These are phyloP conservation scores for Oedothorax gibbosus DNA, from an alignment of 1,140 invertebrate genomes.

Conservation along the genomic window DNA sequence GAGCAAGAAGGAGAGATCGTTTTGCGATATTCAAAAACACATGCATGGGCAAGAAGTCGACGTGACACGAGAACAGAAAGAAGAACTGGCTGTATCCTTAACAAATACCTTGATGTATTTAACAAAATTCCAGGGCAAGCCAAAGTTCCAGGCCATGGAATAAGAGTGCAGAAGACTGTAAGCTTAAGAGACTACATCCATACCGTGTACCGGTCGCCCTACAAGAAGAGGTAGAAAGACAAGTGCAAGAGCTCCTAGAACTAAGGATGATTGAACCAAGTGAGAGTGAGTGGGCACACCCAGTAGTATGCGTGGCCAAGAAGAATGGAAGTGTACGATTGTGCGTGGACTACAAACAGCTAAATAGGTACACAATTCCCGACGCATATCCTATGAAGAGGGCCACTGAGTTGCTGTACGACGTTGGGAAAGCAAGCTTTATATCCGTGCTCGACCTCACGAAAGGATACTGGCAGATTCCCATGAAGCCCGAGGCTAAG, in stretches of 20 bases:
- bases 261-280: background rate
- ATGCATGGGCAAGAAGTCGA: background rate
- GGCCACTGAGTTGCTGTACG: background rate
- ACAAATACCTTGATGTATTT: background rate
- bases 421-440: background rate
- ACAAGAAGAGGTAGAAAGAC: background rate
- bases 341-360: slow-evolving; percentile 62
- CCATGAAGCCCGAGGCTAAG: background rate
- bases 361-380: slow-evolving; percentile 62
- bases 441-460: background rate
- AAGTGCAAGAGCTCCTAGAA: background rate
- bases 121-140: background rate
- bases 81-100: background rate
- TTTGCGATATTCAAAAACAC: background rate
- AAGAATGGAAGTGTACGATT: slow-evolving; percentile 57
- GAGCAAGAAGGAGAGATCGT: too few relatives aligned
- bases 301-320: slow-evolving; percentile 3
- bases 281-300: background rate
- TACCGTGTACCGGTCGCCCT: background rate
- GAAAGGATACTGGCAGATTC: background rate
- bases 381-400: slow-evolving; percentile 63
- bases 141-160: background rate
- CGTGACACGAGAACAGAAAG: background rate
- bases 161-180: background rate
- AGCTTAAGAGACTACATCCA: background rate